These are phyloP conservation scores for Sisor rabdophorus DNA, from an alignment of 2,113 vertebrate genomes.

Conservation along the genomic window DNA sequence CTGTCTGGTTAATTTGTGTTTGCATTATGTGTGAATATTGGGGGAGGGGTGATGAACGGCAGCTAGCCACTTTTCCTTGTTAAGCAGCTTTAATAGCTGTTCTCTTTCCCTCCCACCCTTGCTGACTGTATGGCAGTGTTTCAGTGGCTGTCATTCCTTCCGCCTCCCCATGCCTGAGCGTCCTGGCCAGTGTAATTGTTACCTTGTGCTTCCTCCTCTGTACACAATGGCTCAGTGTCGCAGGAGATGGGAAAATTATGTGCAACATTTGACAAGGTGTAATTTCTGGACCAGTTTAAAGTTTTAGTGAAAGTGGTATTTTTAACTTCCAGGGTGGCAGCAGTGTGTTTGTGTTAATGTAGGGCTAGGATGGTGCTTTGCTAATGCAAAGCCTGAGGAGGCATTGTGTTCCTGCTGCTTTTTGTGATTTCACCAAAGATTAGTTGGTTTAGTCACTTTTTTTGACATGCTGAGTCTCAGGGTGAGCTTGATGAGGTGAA, in stretches of 20 bases:
- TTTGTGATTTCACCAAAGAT: background rate
- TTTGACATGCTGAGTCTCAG: background rate
- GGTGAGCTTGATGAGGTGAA: background rate
- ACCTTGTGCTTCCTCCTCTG: slow-evolving; percentile 58
- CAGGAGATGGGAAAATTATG: slow-evolving; percentile 66
- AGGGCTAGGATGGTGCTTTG: slow-evolving; percentile 8
- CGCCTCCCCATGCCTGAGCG: slow-evolving; percentile 34
- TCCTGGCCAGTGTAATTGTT: slow-evolving; percentile 55
- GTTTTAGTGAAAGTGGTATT: slow-evolving; percentile 49
- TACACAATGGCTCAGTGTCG: slow-evolving; percentile 70
- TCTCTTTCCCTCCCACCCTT: slow-evolving; percentile 16
- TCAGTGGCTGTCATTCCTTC: slow-evolving; percentile 45
- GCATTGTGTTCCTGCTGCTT: background rate
- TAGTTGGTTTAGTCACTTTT: background rate
- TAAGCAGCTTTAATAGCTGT: slow-evolving; percentile 43
- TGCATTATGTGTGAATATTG: slow-evolving; percentile 15
- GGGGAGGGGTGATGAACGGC: slow-evolving; percentile 4
- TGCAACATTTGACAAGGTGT: slow-evolving; percentile 68
- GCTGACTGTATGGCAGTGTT: slow-evolving; percentile 39
- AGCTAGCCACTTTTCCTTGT: slow-evolving; percentile 37
- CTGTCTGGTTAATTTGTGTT: slow-evolving; percentile 12
- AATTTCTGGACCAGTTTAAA: slow-evolving; percentile 63
- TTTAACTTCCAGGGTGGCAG: slow-evolving; percentile 34
- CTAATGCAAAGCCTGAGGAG: slow-evolving; percentile 11
- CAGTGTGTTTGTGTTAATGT: slow-evolving; percentile 22